Evolutionary conservation across 2,888 invertebrate genomes (phyloP).

Genomic region (Drosophila demipolita): DNA sequence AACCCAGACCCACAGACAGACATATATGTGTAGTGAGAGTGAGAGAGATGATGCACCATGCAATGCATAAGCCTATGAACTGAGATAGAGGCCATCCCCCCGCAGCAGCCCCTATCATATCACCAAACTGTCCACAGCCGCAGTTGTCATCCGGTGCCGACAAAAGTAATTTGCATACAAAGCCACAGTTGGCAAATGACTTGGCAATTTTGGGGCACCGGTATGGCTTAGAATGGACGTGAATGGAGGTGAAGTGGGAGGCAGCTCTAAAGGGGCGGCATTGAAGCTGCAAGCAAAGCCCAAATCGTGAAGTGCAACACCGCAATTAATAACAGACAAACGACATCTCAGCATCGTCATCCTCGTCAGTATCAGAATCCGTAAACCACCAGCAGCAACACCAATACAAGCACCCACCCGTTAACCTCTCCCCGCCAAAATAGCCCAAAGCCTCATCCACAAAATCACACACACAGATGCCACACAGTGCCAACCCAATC

Average conservation of each 20-base stretch:
- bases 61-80: slow-evolving; percentile 47
- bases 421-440: slow-evolving; percentile 16
- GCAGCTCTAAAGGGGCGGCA: slow-evolving; percentile 13
- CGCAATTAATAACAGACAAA: slow-evolving; percentile 68
- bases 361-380: neutral
- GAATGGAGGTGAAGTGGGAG: neutral
- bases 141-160: slow-evolving; percentile 52
- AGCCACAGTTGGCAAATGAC: slow-evolving; percentile 68
- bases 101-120: neutral
- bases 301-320: slow-evolving; percentile 67
- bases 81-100: neutral
- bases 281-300: slow-evolving; percentile 49
- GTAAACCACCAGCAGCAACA: slow-evolving; percentile 34
- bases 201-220: slow-evolving; percentile 54
- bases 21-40: neutral
- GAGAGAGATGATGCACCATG: slow-evolving; percentile 18
- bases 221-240: slow-evolving; percentile 4
- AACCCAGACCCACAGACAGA: slow-evolving; percentile 4
- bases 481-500: slow-evolving; percentile 15
- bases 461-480: neutral
- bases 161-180: slow-evolving; percentile 66
- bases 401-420: slow-evolving; percentile 3
- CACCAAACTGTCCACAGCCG: slow-evolving; percentile 6
- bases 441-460: slow-evolving; percentile 11
- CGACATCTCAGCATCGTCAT: slow-evolving; percentile 31